These are phyloP conservation scores for Cantharis rufa DNA, from an alignment of 2,888 invertebrate species.

Conservation along the genomic window DNA sequence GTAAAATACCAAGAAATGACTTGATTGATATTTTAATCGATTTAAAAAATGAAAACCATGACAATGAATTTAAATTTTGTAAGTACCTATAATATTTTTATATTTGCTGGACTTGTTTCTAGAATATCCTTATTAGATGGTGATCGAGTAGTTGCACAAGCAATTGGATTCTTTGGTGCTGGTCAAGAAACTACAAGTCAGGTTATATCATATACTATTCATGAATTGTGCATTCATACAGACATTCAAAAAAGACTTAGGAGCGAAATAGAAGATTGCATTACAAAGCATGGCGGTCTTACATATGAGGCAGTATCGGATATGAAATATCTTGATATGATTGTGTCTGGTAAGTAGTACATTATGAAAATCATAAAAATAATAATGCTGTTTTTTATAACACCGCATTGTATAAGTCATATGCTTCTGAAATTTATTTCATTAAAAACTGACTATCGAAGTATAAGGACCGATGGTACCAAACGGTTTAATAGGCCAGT, in stretches of 20 bases:
- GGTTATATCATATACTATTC: slow-evolving; percentile 54
- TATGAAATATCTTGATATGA: slow-evolving; percentile 60
- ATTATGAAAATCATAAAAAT: not conserved
- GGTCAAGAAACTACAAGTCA: slow-evolving; percentile 61
- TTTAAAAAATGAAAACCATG: slow-evolving; percentile 36
- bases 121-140: slow-evolving; percentile 38
- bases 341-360: slow-evolving; percentile 56
- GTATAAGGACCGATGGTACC: too few relatives aligned
- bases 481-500: too few relatives aligned
- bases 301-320: slow-evolving; percentile 57
- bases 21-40: slow-evolving; percentile 56
- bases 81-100: not conserved
- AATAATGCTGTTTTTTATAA: too few relatives aligned
- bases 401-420: too few relatives aligned
- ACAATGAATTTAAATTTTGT: slow-evolving; percentile 38
- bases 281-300: slow-evolving; percentile 49
- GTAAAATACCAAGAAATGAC: slow-evolving; percentile 50
- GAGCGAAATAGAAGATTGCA: slow-evolving; percentile 51
- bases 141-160: slow-evolving; percentile 52
- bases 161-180: slow-evolving; percentile 59
- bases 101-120: not conserved
- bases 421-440: too few relatives aligned
- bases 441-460: too few relatives aligned
- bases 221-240: slow-evolving; percentile 54
- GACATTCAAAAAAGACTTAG: slow-evolving; percentile 57